Percentiles rank a stretch among this genome's conserved stretches.
Evolutionary conservation across 2,888 invertebrate genomes (phyloP).

Genomic region (Platycnemis pennipes): DNA sequence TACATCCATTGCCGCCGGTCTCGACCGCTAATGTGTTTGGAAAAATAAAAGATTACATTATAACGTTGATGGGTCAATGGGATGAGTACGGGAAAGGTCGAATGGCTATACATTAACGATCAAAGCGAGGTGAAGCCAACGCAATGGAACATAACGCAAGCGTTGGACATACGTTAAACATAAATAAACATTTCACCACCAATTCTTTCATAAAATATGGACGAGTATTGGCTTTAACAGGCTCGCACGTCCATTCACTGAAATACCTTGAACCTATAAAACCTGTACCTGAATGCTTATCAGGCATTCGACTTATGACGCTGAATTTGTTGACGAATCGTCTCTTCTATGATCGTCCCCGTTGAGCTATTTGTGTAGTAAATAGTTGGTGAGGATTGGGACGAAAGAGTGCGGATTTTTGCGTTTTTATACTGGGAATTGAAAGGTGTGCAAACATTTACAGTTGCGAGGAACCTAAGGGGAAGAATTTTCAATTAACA

Average conservation of each 20-base stretch:
- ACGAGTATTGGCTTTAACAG: not conserved
- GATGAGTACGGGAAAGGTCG: not conserved
- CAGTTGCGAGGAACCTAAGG: too few species aligned
- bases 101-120: not conserved
- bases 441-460: too few species aligned
- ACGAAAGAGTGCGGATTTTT: too few species aligned
- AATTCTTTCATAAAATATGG: not conserved
- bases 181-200: not conserved
- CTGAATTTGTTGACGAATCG: not conserved
- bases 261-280: not conserved
- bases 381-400: too few species aligned
- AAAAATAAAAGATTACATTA: not conserved
- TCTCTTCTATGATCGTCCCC: too few species aligned
- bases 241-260: not conserved
- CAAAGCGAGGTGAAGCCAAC: not conserved
- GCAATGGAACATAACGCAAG: not conserved
- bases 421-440: too few species aligned
- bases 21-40: constrained; percentile 16
- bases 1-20: not conserved
- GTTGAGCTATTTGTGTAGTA: too few species aligned
- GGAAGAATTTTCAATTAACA: too few species aligned
- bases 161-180: not conserved
- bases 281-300: not conserved
- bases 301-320: not conserved
- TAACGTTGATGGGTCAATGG: not conserved